Percentiles rank a stretch among this genome's conserved stretches.
phyloP scores from a whole-genome alignment of 2,888 invertebrate species.

The Phymatocera aterrima region DNA sequence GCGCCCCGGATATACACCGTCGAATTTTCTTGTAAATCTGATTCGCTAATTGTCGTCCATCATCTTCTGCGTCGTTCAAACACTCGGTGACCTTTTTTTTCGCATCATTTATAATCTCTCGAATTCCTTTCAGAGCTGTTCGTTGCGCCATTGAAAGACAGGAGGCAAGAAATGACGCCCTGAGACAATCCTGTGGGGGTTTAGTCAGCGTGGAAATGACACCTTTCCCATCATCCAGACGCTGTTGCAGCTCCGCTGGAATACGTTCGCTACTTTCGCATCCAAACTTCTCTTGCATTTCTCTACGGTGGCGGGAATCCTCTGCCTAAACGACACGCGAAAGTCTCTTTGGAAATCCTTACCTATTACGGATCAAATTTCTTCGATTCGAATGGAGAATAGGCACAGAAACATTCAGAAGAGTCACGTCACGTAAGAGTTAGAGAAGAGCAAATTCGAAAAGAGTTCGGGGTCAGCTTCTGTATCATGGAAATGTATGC shows the following conservation, averaged over 20 bases:
- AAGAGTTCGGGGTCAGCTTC: no score
- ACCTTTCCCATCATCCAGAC: neutral
- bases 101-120: neutral
- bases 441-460: no score
- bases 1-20: neutral
- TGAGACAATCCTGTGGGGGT: neutral
- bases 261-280: neutral
- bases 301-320: neutral
- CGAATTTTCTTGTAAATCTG: conserved; percentile 7
- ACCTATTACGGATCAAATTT: neutral
- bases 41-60: conserved; percentile 3
- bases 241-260: neutral
- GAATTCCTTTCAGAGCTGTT: conserved; percentile 6
- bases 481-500: no score
- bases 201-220: neutral
- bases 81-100: neutral
- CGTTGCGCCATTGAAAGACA: neutral
- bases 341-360: neutral
- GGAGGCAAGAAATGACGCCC: neutral
- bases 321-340: neutral
- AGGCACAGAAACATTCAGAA: no score
- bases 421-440: no score
- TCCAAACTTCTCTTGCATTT: neutral
- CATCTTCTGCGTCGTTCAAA: neutral
- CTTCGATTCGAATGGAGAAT: neutral